Evolutionary conservation across 1,140 invertebrate genomes (phyloP).

Genomic region (Copidosoma floridanum): DNA sequence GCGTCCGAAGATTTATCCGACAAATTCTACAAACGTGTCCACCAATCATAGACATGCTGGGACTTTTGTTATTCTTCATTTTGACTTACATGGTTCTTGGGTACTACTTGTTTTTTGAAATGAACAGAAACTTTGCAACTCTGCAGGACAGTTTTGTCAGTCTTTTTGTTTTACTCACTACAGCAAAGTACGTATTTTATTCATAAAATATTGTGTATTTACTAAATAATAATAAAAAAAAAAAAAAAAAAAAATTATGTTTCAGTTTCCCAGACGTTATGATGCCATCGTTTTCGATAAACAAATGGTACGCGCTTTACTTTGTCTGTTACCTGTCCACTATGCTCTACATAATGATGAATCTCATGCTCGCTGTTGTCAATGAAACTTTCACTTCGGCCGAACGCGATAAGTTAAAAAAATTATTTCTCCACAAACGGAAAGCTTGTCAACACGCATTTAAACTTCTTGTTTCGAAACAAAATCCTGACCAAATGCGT

Average conservation of each 20-base stretch:
- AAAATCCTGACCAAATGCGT: conserved; percentile 65
- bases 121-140: conserved; percentile 76
- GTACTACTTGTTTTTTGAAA: conserved; percentile 78
- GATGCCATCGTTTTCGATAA: conserved; percentile 85
- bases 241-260: conserved; percentile 14
- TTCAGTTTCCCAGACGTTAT: conserved; percentile 88
- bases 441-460: conserved; percentile 83
- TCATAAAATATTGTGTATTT: too few species aligned
- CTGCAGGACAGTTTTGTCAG: conserved; percentile 83
- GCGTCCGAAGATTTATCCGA: conserved; percentile 69
- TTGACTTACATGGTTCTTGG: conserved; percentile 80
- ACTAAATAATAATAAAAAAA: neutral
- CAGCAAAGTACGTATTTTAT: conserved; percentile 76
- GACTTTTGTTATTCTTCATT: conserved; percentile 83
- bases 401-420: conserved; percentile 85
- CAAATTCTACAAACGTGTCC: conserved; percentile 82
- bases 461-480: conserved; percentile 71
- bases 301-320: conserved; percentile 80
- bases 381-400: conserved; percentile 87
- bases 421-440: conserved; percentile 80
- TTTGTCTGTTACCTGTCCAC: conserved; percentile 84
- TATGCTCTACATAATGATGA: conserved; percentile 87
- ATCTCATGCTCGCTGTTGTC: conserved; percentile 88
- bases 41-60: conserved; percentile 86
- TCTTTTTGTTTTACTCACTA: conserved; percentile 86